Conservation (phyloP, 2,113 vertebrate genomes). For the Brachyhypopomus occidentalis region DNA sequence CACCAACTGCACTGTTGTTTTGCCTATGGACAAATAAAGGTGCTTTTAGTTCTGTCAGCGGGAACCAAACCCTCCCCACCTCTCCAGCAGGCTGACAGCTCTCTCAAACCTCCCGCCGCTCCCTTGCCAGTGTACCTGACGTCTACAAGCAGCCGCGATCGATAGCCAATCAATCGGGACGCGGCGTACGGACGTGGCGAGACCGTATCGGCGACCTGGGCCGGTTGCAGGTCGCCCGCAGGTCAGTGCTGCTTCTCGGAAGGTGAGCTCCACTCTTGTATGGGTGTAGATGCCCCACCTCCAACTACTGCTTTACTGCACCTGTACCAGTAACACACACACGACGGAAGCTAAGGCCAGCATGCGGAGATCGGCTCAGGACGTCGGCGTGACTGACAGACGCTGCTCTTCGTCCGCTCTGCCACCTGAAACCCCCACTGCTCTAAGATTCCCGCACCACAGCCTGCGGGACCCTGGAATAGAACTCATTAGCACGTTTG, state of each 20-base stretch:
- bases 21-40: constrained; percentile 61
- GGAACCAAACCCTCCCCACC: constrained; percentile 64
- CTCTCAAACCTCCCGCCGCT: constrained; percentile 67
- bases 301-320: too few species aligned
- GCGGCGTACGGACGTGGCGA: constrained; percentile 51
- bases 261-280: neutral
- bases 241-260: constrained; percentile 38
- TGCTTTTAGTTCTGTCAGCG: constrained; percentile 66
- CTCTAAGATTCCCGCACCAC: constrained; percentile 71
- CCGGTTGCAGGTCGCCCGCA: constrained; percentile 55
- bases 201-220: constrained; percentile 62
- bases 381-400: constrained; percentile 70
- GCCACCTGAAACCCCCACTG: constrained; percentile 68
- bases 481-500: constrained; percentile 84
- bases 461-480: constrained; percentile 71
- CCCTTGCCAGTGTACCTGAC: constrained; percentile 68
- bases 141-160: constrained; percentile 66
- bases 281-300: too few species aligned
- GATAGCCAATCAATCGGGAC: constrained; percentile 68
- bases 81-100: constrained; percentile 62
- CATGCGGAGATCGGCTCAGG: too few species aligned
- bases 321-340: too few species aligned
- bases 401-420: constrained; percentile 69
- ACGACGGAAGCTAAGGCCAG: too few species aligned
- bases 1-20: too few species aligned